Evolutionary conservation across 2,888 invertebrate genomes (phyloP), one percentile per base, ranked within the genome.

Genomic region (Dusona sp.): DNA sequence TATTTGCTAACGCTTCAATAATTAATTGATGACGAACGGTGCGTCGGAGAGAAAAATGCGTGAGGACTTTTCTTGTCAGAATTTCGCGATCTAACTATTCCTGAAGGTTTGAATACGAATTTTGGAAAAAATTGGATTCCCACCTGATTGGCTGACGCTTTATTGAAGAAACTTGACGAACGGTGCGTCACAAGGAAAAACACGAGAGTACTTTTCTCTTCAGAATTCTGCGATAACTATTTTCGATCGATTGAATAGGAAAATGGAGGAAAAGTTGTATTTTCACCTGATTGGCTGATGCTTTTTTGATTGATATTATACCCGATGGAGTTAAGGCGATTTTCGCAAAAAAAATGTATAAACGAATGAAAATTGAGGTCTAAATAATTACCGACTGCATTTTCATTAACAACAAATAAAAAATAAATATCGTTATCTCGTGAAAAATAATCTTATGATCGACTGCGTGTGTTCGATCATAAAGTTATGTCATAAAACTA

Each of bases 401-500:
- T 22, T 1, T 42, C n/a, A n/a, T n/a, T n/a, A n/a, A n/a, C n/a
- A n/a, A n/a, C n/a, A n/a, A n/a, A n/a, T n/a, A n/a, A n/a, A n/a
- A n/a, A n/a, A n/a, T n/a, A n/a, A n/a, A n/a, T n/a, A n/a, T n/a
- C n/a, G n/a, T n/a, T n/a, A n/a, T n/a, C n/a, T n/a, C n/a, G n/a
- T n/a, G 38, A 77, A 42, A 70, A 57, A 73, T 79, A 54, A 77
- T 77, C 22, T 51, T 70, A 67, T 73, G 72, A 77, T 83, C 57
- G 64, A 6, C 72, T 75, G 67, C 79, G 83, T 77, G 77, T 79
- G 79, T 73, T 73, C 65, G 77, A 86, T 77, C 57, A 65, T 79
- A 54, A 16, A 83, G 67, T 86, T 86, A 80, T 75, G 79, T 84
- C 79, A 85, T 48, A 72, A 65, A 83, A 78, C 54, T 83, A 68